Evolutionary conservation across 2,888 invertebrate genomes (phyloP), one percentile per base, ranked within the genome.

Genomic region (Ochropleura plecta): DNA sequence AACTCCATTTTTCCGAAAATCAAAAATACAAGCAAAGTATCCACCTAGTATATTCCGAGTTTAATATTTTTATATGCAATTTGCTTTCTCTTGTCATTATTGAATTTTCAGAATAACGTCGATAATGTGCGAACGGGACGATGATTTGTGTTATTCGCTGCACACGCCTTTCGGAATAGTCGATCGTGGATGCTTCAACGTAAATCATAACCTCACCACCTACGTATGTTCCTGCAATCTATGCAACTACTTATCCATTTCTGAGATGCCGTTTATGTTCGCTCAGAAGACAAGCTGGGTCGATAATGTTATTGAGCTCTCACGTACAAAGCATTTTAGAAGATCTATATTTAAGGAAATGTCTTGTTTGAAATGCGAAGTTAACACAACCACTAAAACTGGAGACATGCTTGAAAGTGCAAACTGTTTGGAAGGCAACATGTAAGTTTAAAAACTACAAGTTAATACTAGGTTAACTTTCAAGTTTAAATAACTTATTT

Each of bases 141-240:
- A 91, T 77, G 94, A 95, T 85, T 60, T 93, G 55, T 95, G 95
- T 86, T 95, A 93, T 86, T 91, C 94, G 12, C 88, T 91, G 86
- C 95, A 95, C 78, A 95, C 95, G 46, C 95, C 95, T 57, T 95
- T 95, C 75, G 95, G 95, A 18, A 86, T 95, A 80, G 88, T 95
- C 57, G 92, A 93, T 76, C 92, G 95, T 78, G 95, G 95, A 81
- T 95, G 95, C 84, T 93, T 88, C 84, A 94, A 93, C 87, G 77
- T 91, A 77, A 91, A 93, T 84, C 88, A 89, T 73, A 94, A 94
- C 79, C 82, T 93, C 42, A 91, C 92, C 65, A 92, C 91, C 62
- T 95, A 92, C 85, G 94, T 94, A 63, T 95, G 95, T 84, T 90
- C 94, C 64, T 95, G 95, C 87, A 94, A 95, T 90, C 91, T 95